phyloP scores from a whole-genome alignment of 2,888 invertebrate species.

The Caradrina kadenii region DNA sequence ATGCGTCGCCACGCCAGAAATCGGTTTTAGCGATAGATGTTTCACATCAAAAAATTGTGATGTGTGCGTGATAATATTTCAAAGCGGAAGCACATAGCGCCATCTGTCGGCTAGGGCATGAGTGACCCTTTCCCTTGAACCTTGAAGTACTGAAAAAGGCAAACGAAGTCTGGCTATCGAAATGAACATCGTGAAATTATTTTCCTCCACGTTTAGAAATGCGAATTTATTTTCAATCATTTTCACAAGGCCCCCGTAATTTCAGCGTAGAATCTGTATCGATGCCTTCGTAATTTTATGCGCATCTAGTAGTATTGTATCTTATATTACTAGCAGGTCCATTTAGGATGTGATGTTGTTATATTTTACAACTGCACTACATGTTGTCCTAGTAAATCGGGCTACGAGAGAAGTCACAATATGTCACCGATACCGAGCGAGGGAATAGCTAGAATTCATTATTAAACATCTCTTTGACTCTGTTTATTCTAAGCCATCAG shows the following conservation, averaged over 20 bases:
- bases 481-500: conserved; percentile 11
- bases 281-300: conserved; percentile 17
- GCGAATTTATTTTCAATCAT: conserved; percentile 2
- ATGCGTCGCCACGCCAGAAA: too few relatives aligned
- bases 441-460: neutral
- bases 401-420: conserved; percentile 56
- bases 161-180: neutral
- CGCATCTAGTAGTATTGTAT: conserved; percentile 34
- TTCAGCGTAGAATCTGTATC: neutral
- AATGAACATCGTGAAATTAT: neutral
- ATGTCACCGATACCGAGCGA: conserved; percentile 43
- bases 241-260: neutral
- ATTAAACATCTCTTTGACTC: conserved; percentile 19
- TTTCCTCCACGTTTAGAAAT: conserved; percentile 6
- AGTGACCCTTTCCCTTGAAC: neutral
- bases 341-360: conserved; percentile 29
- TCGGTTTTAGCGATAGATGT: too few relatives aligned
- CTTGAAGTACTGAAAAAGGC: neutral
- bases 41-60: too few relatives aligned
- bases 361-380: conserved; percentile 15
- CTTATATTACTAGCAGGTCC: conserved; percentile 6
- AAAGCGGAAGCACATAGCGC: conserved; percentile 4
- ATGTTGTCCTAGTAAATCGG: conserved; percentile 62
- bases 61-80: neutral
- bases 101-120: conserved; percentile 17